Percentiles rank a stretch among this genome's conserved stretches.
Evolutionary conservation across 2,113 vertebrate genomes (phyloP).

Genomic region (Eretmochelys imbricata): DNA sequence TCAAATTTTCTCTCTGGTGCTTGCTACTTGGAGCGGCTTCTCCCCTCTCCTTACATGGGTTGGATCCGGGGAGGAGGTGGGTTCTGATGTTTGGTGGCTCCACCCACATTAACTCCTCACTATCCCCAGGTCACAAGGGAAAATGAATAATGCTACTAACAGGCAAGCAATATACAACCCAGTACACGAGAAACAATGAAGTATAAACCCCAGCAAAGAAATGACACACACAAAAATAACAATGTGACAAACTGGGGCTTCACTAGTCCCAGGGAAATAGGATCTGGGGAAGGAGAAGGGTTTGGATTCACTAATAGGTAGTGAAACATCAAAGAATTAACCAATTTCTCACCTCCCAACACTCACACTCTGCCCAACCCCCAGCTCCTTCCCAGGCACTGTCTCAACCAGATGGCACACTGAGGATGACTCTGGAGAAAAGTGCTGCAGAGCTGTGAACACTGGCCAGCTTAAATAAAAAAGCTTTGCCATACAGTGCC

Average conservation of each 20-base stretch:
- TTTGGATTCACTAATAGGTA: too few relatives aligned
- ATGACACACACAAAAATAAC: too few relatives aligned
- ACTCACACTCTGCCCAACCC: too few relatives aligned
- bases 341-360: too few relatives aligned
- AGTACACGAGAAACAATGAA: background rate
- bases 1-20: too few relatives aligned
- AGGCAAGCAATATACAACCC: background rate
- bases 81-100: background rate
- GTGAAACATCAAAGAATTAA: too few relatives aligned
- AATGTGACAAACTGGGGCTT: too few relatives aligned
- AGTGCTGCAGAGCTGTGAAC: background rate
- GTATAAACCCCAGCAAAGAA: too few relatives aligned
- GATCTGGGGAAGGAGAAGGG: too few relatives aligned
- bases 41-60: background rate
- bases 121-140: background rate
- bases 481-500: background rate
- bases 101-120: background rate
- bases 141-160: background rate
- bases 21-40: background rate
- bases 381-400: too few relatives aligned
- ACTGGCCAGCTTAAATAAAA: background rate
- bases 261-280: too few relatives aligned
- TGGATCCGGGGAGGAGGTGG: too few relatives aligned
- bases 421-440: background rate
- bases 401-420: background rate